Percentiles rank a stretch among this genome's conserved stretches.
Evolutionary conservation across 2,888 invertebrate genomes (phyloP).

Genomic region (Aradus depressus): DNA sequence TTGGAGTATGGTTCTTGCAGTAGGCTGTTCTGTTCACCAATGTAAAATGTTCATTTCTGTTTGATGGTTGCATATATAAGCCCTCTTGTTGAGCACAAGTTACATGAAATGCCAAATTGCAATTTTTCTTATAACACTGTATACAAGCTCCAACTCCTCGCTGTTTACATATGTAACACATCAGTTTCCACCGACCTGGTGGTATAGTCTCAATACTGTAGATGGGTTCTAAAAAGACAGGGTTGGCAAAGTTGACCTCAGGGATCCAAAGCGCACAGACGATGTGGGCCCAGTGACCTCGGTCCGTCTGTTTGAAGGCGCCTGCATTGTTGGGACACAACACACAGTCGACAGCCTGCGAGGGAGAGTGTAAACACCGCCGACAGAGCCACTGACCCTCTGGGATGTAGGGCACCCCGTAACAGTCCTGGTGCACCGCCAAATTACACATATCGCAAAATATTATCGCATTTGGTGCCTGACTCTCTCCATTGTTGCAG

Average conservation of each 20-base stretch:
- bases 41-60: constrained; percentile 82
- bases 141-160: constrained; percentile 90
- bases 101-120: constrained; percentile 96
- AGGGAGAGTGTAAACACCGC: constrained; percentile 90
- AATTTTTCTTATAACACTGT: constrained; percentile 91
- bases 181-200: constrained; percentile 87
- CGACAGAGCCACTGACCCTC: constrained; percentile 97
- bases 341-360: constrained; percentile 87
- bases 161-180: constrained; percentile 93
- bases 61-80: constrained; percentile 92
- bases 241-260: constrained; percentile 94
- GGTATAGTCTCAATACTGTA: constrained; percentile 95
- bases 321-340: constrained; percentile 95
- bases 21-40: constrained; percentile 86
- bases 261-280: constrained; percentile 99
- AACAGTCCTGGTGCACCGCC: constrained; percentile 97
- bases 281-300: constrained; percentile 93
- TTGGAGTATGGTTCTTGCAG: constrained; percentile 86
- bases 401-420: constrained; percentile 93
- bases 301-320: constrained; percentile 95
- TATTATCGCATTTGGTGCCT: constrained; percentile 94
- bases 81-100: constrained; percentile 96
- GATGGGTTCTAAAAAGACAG: constrained; percentile 91
- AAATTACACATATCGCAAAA: constrained; percentile 99
- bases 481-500: constrained; percentile 97